Base-by-base conservation (phyloP, 2,113 vertebrate genomes). In the Patagioenas fasciata region DNA sequence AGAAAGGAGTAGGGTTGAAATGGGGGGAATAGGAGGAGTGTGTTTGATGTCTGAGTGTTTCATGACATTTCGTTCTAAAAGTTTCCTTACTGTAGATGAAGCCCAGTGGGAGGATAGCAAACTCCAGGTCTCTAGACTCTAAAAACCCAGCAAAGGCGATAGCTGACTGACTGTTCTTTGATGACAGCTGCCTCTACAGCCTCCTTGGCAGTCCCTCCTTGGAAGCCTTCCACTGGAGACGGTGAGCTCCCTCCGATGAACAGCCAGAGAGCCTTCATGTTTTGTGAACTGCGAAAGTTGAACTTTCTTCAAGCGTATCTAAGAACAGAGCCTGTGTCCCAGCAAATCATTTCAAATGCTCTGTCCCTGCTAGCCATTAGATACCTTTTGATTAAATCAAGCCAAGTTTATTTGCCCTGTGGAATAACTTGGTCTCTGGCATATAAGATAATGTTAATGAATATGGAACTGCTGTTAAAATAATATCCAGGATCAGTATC, bases 111-210 rank as follows among this genome's bases (percentile, higher is more conserved):
- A 96, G 71, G 74, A 88, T 44, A 91, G 74, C 67, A 89, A 91
- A 26, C 44, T 34, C 79, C 44, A 60, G 19, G 32, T 81, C 83
- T 92, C 64, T 70, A 61, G 62, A 24, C 56, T 44, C 73, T 73
- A 66, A 72, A 42, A 91, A 56, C 58, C 73, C 71, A 0, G 58
- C 84, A 73, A 80, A 92, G 87, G 93, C 93, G 94, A 93, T 70
- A 87, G 87, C 67, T 94, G 94, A 96, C 79, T 80, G 88, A 74
- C 58, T 88, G 3, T 50, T 58, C 72, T 86, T 94, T 92, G 82
- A 62, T 92, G 95, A 93, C 80, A 92, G 73, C 80, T 92, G 86
- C 69, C 80, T 89, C 84, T 51, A 5, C 3, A 11, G 32, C 44
- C 58, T 92, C 69, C 53, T 94, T 91, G 80, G 82, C 79, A 93